phyloP scores from a whole-genome alignment of 1,140 invertebrate genomes.

The Rhagoletis zephyria region DNA sequence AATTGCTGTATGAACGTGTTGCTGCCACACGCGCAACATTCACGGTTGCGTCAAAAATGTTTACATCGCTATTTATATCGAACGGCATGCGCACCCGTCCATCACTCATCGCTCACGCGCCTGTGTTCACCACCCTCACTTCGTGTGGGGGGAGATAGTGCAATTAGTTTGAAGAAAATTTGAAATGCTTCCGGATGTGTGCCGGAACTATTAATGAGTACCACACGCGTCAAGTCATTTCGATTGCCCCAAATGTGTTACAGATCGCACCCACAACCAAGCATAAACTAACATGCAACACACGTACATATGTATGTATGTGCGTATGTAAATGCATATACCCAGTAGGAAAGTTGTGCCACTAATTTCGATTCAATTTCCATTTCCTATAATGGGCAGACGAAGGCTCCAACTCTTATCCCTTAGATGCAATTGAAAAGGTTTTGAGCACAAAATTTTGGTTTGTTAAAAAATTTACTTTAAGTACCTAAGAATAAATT shows the following conservation, averaged over 20 bases:
- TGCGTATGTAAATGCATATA: no score
- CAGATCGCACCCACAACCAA: conserved; percentile 1
- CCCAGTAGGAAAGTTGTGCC: no score
- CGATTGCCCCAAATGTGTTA: neutral
- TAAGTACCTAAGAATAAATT: no score
- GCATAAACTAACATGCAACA: no score
- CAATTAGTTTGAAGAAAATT: conserved; percentile 50
- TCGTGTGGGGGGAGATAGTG: neutral
- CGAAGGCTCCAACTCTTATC: no score
- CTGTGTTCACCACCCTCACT: neutral
- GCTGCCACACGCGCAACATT: neutral
- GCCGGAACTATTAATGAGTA: conserved; percentile 55
- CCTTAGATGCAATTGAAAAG: no score
- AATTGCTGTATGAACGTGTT: neutral
- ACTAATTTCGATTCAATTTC: no score
- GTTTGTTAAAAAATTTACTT: no score
- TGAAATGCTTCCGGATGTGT: conserved; percentile 49
- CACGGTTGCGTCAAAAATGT: neutral
- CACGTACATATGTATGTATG: no score
- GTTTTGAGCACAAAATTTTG: no score
- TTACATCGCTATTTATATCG: conserved; percentile 11
- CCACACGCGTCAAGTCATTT: conserved; percentile 30
- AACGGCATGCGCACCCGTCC: neutral
- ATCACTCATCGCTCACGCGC: neutral
- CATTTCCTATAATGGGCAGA: no score